phyloP scores from a whole-genome alignment of 2,888 invertebrate species.

The Dascillus cervinus region DNA sequence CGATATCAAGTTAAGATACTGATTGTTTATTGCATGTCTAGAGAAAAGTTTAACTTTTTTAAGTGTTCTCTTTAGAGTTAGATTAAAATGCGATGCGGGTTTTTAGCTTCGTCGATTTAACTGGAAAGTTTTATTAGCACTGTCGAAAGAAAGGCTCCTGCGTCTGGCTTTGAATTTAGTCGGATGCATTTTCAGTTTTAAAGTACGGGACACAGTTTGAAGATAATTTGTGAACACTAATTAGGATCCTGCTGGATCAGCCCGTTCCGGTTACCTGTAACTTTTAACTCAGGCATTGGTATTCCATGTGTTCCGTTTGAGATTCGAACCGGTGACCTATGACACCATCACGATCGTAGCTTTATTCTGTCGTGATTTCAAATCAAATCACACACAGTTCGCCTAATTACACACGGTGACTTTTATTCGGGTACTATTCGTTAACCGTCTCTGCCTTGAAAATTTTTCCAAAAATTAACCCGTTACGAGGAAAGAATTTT shows the following conservation, averaged over 20 bases:
- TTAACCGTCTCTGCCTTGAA: too few relatives aligned
- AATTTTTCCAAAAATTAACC: too few relatives aligned
- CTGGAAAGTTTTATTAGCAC: too few relatives aligned
- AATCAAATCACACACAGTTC: slow-evolving; percentile 32
- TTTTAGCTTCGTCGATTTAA: too few relatives aligned
- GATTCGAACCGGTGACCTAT: slow-evolving; percentile 34
- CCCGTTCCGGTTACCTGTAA: slow-evolving; percentile 8
- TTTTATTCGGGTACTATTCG: too few relatives aligned
- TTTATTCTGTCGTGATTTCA: slow-evolving; percentile 30
- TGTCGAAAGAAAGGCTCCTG: too few relatives aligned
- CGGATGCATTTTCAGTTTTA: too few relatives aligned
- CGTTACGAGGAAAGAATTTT: too few relatives aligned
- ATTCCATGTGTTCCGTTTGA: slow-evolving; percentile 25
- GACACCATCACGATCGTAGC: slow-evolving; percentile 29
- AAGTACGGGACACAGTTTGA: too few relatives aligned
- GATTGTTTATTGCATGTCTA: slow-evolving; percentile 10
- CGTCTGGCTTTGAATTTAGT: too few relatives aligned
- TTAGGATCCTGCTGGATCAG: slow-evolving; percentile 4
- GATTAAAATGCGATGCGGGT: slow-evolving; percentile 10
- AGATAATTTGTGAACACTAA: slow-evolving; percentile 16
- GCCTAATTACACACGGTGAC: slow-evolving; percentile 17
- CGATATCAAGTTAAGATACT: slow-evolving; percentile 9
- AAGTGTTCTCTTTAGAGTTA: slow-evolving; percentile 2
- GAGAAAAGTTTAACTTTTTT: slow-evolving; percentile 3
- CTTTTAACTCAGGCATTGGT: slow-evolving; percentile 24